phyloP scores from a whole-genome alignment of 2,888 invertebrate species.

The Shargacucullia verbasci region DNA sequence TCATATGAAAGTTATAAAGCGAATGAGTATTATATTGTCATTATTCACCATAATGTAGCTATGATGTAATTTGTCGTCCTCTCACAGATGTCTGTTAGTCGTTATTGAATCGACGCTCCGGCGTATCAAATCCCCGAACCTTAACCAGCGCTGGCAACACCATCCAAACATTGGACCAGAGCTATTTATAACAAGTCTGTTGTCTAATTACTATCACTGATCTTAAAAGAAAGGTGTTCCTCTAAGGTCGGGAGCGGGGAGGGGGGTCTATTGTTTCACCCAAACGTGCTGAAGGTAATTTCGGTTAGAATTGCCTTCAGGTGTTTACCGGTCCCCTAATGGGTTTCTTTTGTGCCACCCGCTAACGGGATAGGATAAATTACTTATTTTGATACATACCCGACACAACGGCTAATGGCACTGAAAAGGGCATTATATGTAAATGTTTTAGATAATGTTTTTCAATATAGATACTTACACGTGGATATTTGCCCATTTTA shows the following conservation, averaged over 20 bases:
- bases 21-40: too few relatives aligned
- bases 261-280: conserved; percentile 37
- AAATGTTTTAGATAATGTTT: conserved; percentile 1
- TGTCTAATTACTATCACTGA: conserved; percentile 39
- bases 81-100: too few relatives aligned
- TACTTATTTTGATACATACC: conserved; percentile 47
- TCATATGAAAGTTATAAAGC: too few relatives aligned
- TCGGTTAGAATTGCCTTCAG: conserved; percentile 52
- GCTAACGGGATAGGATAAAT: conserved; percentile 48
- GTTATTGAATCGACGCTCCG: too few relatives aligned
- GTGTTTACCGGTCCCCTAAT: conserved; percentile 55
- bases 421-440: conserved; percentile 1
- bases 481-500: too few relatives aligned
- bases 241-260: not conserved
- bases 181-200: conserved; percentile 13
- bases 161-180: not conserved
- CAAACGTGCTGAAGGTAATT: conserved; percentile 53
- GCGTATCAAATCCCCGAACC: too few relatives aligned
- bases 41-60: too few relatives aligned
- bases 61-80: too few relatives aligned
- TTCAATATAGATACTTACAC: too few relatives aligned
- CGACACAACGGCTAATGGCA: conserved; percentile 26
- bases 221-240: conserved; percentile 30
- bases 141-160: too few relatives aligned
- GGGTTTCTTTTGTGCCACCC: conserved; percentile 53